Evolutionary conservation across 2,888 invertebrate genomes (phyloP), one percentile per base, ranked within the genome.

Genomic region (Calliphora vomitoria): DNA sequence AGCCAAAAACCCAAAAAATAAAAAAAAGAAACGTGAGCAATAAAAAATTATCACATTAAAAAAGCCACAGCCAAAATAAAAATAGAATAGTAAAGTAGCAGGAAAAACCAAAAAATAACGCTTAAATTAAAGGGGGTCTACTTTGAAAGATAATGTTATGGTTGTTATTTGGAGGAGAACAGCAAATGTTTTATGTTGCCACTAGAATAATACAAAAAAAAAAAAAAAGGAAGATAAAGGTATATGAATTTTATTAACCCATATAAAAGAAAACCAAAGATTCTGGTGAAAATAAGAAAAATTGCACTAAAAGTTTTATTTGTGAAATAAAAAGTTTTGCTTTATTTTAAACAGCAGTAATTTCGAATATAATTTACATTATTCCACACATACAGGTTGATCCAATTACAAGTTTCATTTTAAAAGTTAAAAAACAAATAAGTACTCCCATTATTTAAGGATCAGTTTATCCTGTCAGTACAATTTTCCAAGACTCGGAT

Each of bases 1-100:
- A 25, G 62, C 64, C 4, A 25, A 53, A 62, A 55, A 31, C 3
- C 62, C 47, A 47, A 82, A 47, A 15, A 81, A 3, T 8, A 25
- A 25, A 25, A 25, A 25, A 25, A 25, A 25, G 25, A 80, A 87
- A 82, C 81, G 82, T 87, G 87, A 85, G 82, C 85, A 87, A 87
- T 87, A 87, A 87, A 85, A 85, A 85, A 85, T 85, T 87, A 85
- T 87, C 87, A 82, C 87, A 82, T 82, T 64, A n/a, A 53, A 76
- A 87, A 20, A 44, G 44, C 68, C 35, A 44, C 15, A 62, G 25
- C 18, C 13, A 60, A 62, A 74, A 79, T n/a, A 41, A 64, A 68
- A 74, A n/a, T 53, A 47, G 35, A 62, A 58, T 58, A 58, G 31
- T 38, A 41, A 68, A 75, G 35, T 20, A 44, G 41, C 15, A 53